Conservation (phyloP, 2,113 vertebrate genomes). For the Dromiciops gliroides region DNA sequence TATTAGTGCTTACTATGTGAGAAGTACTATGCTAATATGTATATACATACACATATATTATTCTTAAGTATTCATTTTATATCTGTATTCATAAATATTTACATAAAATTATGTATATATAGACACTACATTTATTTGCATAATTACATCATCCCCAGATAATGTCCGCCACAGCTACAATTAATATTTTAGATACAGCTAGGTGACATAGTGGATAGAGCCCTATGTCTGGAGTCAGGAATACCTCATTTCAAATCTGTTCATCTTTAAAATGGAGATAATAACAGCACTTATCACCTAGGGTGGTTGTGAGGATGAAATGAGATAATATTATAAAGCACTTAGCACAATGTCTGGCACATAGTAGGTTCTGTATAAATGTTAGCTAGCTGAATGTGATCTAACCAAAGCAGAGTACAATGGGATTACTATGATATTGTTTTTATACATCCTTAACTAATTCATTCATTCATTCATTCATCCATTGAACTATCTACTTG, state of each 20-base stretch:
- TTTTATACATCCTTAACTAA: too few relatives aligned
- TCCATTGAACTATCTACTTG: too few relatives aligned
- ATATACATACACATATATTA: background rate
- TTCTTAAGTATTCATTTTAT: too few relatives aligned
- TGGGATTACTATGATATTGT: too few relatives aligned
- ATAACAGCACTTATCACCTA: background rate
- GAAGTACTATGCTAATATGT: background rate
- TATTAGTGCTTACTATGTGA: background rate
- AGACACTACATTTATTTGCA: background rate
- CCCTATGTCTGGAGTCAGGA: background rate
- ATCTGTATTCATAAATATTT: too few relatives aligned
- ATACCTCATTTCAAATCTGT: background rate
- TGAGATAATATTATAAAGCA: background rate
- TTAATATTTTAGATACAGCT: background rate
- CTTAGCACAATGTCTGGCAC: background rate
- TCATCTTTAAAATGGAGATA: background rate
- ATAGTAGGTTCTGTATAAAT: background rate
- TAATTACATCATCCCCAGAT: background rate
- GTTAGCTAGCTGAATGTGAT: background rate
- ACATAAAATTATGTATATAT: too few relatives aligned
- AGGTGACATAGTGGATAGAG: background rate
- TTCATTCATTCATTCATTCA: too few relatives aligned
- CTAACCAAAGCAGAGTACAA: background rate
- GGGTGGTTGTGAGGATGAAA: background rate
- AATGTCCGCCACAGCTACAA: background rate